Percentiles rank a stretch among this genome's conserved stretches.
Evolutionary conservation across 2,888 invertebrate species (phyloP).

Genomic region (Lathronympha strigana): DNA sequence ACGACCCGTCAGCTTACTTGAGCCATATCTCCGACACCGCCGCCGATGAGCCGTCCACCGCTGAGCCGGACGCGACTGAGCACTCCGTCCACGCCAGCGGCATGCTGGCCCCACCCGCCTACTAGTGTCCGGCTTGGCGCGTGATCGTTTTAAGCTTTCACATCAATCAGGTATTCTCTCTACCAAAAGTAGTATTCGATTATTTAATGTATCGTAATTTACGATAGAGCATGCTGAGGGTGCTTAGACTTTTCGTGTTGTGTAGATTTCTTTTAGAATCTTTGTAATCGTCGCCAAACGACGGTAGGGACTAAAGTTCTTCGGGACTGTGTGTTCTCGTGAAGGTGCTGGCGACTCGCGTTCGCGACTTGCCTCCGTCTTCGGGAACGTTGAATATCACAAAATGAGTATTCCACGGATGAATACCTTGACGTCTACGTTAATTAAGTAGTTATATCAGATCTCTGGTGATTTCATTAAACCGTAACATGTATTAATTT

Average conservation of each 20-base stretch:
- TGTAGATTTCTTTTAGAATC: slow-evolving; percentile 64
- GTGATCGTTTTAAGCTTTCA: slow-evolving; percentile 44
- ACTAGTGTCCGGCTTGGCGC: slow-evolving; percentile 70
- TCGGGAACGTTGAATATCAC: slow-evolving; percentile 69
- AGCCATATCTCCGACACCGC: slow-evolving; percentile 68
- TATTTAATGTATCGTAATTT: slow-evolving; percentile 62
- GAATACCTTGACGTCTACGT: slow-evolving; percentile 70
- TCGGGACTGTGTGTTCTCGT: slow-evolving; percentile 66
- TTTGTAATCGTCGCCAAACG: slow-evolving; percentile 58
- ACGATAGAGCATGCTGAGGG: slow-evolving; percentile 63
- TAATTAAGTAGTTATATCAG: slow-evolving; percentile 70
- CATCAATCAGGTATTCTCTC: slow-evolving; percentile 67
- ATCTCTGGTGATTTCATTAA: slow-evolving; percentile 77
- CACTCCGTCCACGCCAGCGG: slow-evolving; percentile 83
- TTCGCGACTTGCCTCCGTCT: slow-evolving; percentile 80
- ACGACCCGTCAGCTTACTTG: slow-evolving; percentile 82
- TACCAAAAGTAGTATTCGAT: slow-evolving; percentile 81
- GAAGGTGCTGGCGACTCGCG: slow-evolving; percentile 83
- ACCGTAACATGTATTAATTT: slow-evolving; percentile 75
- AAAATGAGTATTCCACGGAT: slow-evolving; percentile 72
- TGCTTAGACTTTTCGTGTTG: slow-evolving; percentile 56
- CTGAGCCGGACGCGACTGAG: slow-evolving; percentile 85
- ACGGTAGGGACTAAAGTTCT: slow-evolving; percentile 68
- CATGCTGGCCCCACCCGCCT: slow-evolving; percentile 81
- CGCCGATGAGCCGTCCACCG: slow-evolving; percentile 81